A percentile compares a stretch with the other conserved stretches of the same genome.
Evolutionary conservation across 1,140 invertebrate genomes (phyloP).

Genomic region (Polypedilum pembai): DNA sequence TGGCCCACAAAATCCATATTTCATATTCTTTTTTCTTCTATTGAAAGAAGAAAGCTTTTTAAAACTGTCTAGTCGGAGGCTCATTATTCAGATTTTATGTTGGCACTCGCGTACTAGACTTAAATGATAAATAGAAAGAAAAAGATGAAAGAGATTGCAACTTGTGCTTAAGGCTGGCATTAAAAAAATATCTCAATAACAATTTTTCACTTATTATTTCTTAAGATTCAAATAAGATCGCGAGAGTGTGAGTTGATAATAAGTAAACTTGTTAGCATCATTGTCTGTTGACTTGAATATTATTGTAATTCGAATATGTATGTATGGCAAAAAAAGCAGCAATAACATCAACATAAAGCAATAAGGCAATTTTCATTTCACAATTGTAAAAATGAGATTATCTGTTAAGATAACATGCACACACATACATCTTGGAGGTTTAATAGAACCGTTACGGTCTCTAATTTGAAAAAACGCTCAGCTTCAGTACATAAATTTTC

Average conservation of each 20-base stretch:
- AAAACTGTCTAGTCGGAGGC: slow-evolving; percentile 7
- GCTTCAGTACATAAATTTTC: too few species aligned
- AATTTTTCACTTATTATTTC: slow-evolving; percentile 1
- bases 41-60: not conserved
- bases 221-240: not conserved
- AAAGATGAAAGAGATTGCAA: not conserved
- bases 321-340: not conserved
- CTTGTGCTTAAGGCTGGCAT: not conserved
- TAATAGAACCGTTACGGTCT: too few species aligned
- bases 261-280: slow-evolving; percentile 10
- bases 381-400: slow-evolving; percentile 19
- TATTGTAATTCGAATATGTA: slow-evolving; percentile 3
- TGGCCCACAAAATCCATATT: not conserved
- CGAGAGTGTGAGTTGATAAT: not conserved
- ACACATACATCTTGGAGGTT: too few species aligned
- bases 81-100: not conserved
- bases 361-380: slow-evolving; percentile 12
- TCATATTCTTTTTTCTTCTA: not conserved
- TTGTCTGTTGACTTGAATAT: slow-evolving; percentile 19
- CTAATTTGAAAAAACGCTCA: too few species aligned
- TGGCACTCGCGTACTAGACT: slow-evolving; percentile 1
- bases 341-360: not conserved
- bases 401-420: not conserved
- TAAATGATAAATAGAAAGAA: not conserved
- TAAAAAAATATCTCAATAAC: not conserved